Evolutionary conservation across 2,797 vertebrate genomes (phyloP).

Genomic region (Eulemur coronatus): DNA sequence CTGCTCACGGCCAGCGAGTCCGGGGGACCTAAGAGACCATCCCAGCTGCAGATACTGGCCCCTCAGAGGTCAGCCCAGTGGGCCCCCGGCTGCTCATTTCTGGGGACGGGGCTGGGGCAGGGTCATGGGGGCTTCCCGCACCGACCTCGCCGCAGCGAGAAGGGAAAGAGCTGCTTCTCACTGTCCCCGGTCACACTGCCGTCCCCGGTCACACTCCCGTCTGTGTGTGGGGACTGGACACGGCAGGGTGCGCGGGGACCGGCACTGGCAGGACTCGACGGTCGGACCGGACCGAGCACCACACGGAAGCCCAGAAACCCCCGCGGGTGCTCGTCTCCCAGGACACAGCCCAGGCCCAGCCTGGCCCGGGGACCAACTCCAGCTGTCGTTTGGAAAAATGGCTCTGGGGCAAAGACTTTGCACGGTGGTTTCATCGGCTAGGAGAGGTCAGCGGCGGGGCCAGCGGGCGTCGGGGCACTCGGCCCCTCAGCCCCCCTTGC

Average conservation of each 20-base stretch:
- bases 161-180: not conserved
- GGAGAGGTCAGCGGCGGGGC: not conserved
- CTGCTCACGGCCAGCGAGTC: not conserved
- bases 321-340: not conserved
- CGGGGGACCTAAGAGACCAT: no score
- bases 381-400: not conserved
- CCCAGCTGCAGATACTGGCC: not conserved
- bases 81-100: not conserved
- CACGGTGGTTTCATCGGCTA: no score
- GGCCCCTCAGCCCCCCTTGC: not conserved
- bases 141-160: not conserved
- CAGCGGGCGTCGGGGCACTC: not conserved
- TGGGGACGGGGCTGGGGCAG: no score
- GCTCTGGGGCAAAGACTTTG: no score
- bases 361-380: not conserved
- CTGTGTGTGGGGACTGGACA: not conserved
- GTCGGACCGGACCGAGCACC: rapidly evolving
- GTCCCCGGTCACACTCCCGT: not conserved
- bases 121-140: not conserved
- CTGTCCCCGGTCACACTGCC: no score
- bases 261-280: rapidly evolving
- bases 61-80: not conserved
- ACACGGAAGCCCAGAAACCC: not conserved
- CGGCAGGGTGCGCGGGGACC: not conserved
- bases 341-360: not conserved